phyloP scores from a whole-genome alignment of 2,113 vertebrate species.

The Canis aureus region DNA sequence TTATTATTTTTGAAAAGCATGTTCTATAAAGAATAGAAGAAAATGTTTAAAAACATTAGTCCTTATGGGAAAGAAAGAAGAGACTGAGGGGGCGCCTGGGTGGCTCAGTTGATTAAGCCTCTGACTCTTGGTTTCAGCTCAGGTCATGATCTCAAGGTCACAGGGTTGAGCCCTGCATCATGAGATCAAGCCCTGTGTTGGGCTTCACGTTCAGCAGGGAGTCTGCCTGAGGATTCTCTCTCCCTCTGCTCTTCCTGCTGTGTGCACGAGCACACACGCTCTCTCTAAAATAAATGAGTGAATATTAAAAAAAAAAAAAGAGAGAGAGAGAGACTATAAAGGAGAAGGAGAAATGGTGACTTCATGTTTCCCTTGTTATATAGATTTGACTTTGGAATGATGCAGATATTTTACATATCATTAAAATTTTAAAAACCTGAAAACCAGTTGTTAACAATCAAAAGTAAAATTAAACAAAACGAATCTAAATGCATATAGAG shows the following conservation, averaged over 20 bases:
- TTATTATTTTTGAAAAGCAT: background rate
- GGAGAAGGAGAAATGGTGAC: background rate
- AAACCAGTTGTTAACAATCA: background rate
- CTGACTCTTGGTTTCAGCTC: background rate
- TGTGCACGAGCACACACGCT: background rate
- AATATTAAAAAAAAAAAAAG: background rate
- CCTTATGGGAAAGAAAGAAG: background rate
- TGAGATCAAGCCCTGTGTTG: too few species aligned
- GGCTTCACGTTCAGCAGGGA: background rate
- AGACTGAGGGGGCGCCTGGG: too few species aligned
- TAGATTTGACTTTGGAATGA: background rate
- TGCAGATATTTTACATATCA: background rate
- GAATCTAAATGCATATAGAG: fast-evolving
- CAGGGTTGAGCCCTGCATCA: background rate
- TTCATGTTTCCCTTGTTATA: background rate
- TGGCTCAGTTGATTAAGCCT: background rate
- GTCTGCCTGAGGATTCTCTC: background rate
- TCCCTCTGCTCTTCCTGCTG: background rate
- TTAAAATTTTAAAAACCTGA: background rate
- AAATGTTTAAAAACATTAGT: background rate
- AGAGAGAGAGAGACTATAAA: fast-evolving
- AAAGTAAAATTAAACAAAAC: background rate
- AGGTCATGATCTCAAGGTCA: background rate
- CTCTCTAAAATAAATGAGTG: background rate
- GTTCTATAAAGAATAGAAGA: background rate